Percentiles rank a stretch among this genome's conserved stretches.
phyloP scores from a whole-genome alignment of 1,140 invertebrate genomes.

The Pseudomyrmex gracilis region DNA sequence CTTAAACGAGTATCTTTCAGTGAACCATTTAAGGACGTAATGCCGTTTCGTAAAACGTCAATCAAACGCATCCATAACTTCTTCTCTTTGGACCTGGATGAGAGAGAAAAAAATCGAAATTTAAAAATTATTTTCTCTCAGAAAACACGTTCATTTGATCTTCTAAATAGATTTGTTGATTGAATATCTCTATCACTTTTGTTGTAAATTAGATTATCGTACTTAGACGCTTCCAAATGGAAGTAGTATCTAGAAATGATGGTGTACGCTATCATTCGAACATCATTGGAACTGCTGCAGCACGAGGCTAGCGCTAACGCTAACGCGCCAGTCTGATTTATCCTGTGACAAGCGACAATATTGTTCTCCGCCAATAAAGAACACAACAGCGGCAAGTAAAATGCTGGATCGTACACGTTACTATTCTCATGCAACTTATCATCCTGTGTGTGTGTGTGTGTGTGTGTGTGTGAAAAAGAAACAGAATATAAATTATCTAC shows the following conservation, averaged over 20 bases:
- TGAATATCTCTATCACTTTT: too few relatives aligned
- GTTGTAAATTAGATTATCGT: conserved; percentile 71
- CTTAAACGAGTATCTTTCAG: conserved; percentile 87
- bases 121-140: not conserved
- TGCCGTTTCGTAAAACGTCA: conserved; percentile 85
- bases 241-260: conserved; percentile 89
- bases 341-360: conserved; percentile 88
- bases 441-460: conserved; percentile 11
- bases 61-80: conserved; percentile 84
- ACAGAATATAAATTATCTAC: too few relatives aligned
- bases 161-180: conserved; percentile 6
- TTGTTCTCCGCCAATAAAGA: conserved; percentile 88
- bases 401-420: conserved; percentile 90
- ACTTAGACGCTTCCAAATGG: conserved; percentile 89
- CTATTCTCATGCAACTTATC: conserved; percentile 32
- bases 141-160: not conserved
- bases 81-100: conserved; percentile 84
- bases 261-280: conserved; percentile 88
- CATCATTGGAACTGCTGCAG: conserved; percentile 86
- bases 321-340: conserved; percentile 88
- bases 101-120: conserved; percentile 55
- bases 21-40: conserved; percentile 76
- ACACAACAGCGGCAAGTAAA: conserved; percentile 89
- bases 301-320: conserved; percentile 88
- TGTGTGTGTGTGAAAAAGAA: conserved; percentile 27